phyloP scores from a whole-genome alignment of 2,797 vertebrate species.

The Paratrypauchen microcephalus region DNA sequence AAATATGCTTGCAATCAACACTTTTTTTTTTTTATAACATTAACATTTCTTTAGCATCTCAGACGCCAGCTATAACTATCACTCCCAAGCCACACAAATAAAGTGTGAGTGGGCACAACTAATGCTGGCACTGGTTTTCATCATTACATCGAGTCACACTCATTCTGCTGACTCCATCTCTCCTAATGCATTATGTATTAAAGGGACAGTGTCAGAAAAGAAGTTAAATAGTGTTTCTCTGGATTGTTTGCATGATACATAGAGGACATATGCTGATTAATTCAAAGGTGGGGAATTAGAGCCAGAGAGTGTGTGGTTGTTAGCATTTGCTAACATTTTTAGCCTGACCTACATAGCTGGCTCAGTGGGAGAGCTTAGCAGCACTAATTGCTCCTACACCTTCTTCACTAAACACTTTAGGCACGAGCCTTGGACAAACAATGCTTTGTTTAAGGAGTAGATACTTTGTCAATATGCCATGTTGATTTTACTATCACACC shows the following conservation, averaged over 20 bases:
- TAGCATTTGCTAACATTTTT: slow-evolving; percentile 17
- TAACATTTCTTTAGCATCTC: background rate
- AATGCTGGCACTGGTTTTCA: background rate
- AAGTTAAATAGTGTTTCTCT: background rate
- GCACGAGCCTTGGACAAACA: background rate
- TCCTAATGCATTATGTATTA: slow-evolving; percentile 10
- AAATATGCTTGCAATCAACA: background rate
- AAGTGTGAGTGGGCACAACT: slow-evolving; percentile 13
- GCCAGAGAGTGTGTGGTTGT: slow-evolving; percentile 16
- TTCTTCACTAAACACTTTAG: slow-evolving; percentile 2
- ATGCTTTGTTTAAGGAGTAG: background rate
- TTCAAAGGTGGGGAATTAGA: slow-evolving; percentile 7
- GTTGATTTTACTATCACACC: background rate
- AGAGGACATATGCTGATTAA: background rate
- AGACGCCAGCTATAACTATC: slow-evolving; percentile 2
- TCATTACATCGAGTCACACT: slow-evolving; percentile 6
- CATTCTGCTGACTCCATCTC: slow-evolving; percentile 5
- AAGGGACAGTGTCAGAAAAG: background rate
- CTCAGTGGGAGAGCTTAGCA: slow-evolving; percentile 19
- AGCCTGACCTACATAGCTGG: slow-evolving; percentile 54
- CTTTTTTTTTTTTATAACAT: too few relatives aligned
- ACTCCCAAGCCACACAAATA: slow-evolving; percentile 33
- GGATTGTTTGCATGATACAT: background rate
- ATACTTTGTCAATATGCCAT: background rate
- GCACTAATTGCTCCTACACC: slow-evolving; percentile 8